These are phyloP conservation scores for Lingula anatina DNA, from an alignment of 2,888 invertebrate genomes.

Conservation along the genomic window DNA sequence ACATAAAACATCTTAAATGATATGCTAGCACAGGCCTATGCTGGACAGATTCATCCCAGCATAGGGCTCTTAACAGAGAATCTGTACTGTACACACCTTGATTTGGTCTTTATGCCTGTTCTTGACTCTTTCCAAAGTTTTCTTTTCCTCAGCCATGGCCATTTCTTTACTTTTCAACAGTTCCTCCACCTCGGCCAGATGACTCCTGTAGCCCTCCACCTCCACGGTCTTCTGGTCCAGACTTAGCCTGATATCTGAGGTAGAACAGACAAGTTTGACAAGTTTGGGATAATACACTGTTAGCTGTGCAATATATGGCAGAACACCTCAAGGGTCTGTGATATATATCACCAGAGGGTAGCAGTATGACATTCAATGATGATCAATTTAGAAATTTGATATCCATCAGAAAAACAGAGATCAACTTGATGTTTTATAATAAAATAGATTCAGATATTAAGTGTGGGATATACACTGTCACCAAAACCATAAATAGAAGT, in stretches of 20 bases:
- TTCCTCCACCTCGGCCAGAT: constrained; percentile 20
- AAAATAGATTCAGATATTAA: no score
- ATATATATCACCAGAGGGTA: no score
- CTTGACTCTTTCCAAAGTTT: constrained; percentile 21
- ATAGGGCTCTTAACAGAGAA: no score
- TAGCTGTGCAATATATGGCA: neutral
- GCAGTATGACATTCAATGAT: no score
- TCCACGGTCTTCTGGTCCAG: constrained; percentile 10
- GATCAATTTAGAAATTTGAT: no score
- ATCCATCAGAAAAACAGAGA: neutral
- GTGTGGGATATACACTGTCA: no score
- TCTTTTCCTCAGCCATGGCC: constrained; percentile 22
- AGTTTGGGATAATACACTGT: neutral
- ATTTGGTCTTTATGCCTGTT: constrained; percentile 26
- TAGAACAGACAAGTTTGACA: neutral
- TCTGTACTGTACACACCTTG: constrained; percentile 17
- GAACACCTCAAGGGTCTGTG: no score
- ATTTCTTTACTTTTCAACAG: constrained; percentile 19
- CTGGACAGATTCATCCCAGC: no score
- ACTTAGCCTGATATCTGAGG: constrained; percentile 18
- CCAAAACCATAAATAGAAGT: no score
- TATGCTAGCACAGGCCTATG: no score
- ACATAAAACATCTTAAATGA: no score
- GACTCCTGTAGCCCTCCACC: constrained; percentile 15
- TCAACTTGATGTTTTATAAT: no score